Evolutionary conservation across 2,113 vertebrate species (phyloP), one percentile per base, ranked within the genome.

Genomic region (Chloropsis cyanopogon): DNA sequence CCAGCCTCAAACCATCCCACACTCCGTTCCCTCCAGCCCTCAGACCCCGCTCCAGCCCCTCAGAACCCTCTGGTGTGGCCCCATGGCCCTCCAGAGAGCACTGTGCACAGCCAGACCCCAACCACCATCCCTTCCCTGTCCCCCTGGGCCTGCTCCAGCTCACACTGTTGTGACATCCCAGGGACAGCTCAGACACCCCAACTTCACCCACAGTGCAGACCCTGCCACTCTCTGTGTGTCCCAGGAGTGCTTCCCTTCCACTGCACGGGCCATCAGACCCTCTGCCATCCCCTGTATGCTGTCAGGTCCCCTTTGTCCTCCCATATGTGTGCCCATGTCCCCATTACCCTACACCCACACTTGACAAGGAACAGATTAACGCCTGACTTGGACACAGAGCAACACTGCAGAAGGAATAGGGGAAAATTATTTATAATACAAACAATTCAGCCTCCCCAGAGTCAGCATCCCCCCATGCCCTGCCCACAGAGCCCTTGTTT

Each of bases 81-180:
- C 68, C 56, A 10, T 1, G 1, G 16, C 31, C 44, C 50, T 53
- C 35, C 31, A 21, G 72, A 59, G 31, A 12, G 16, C 39, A 11
- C 24, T 0, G 0, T 0, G 3, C 52, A 41, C 22, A 57, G 23
- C 12, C 1, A 0, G 39, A 21, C 11, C 47, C 24, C 47, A 35
- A 4, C 1, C 6, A 1, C 28, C 1, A 0, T 9, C 10, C 47
- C 21, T 31, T 11, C 35, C 21, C 35, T 17, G 22, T 11, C 5
- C 9, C 17, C 11, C 33, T 19, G 24, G 4, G 44, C 41, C 65
- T 35, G 24, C 28, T 35, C 46, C 61, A 23, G 2, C 54, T 60
- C 80, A 7, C 37, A 1, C 46, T 9, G 5, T 1, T 66, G 39
- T 23, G 6, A 44, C 12, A 12, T 0, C 11, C 12, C 41, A 47